Evolutionary conservation across 2,797 vertebrate species (phyloP).

Genomic region (Galaxias olidus): DNA sequence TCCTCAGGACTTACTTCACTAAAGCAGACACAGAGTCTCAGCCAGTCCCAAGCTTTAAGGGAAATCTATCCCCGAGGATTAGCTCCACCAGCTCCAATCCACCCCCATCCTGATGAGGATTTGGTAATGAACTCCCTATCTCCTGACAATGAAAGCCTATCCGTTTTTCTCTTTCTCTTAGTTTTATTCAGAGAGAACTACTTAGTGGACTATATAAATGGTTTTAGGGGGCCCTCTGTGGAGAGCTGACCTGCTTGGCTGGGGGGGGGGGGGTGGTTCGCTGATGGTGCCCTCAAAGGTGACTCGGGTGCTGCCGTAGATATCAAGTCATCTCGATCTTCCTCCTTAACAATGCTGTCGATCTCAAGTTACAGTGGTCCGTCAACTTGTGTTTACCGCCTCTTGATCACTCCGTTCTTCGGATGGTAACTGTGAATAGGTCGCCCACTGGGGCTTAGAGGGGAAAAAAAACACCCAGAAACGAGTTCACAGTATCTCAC

Average conservation of each 20-base stretch:
- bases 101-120: slow-evolving; percentile 1
- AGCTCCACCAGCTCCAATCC: slow-evolving; percentile 5
- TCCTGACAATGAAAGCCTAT: not conserved
- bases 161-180: not conserved
- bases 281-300: not conserved
- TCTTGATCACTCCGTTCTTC: not conserved
- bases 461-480: too few relatives aligned
- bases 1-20: not conserved
- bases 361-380: slow-evolving; percentile 12
- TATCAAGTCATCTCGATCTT: not conserved
- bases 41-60: slow-evolving; percentile 10
- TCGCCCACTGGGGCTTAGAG: not conserved
- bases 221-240: not conserved
- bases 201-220: not conserved
- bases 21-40: slow-evolving; percentile 6
- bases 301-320: not conserved
- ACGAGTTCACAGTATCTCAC: not conserved
- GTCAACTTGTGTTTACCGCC: not conserved
- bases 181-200: not conserved
- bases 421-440: not conserved
- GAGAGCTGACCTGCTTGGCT: not conserved
- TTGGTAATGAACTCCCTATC: slow-evolving; percentile 11
- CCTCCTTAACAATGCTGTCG: not conserved
- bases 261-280: not conserved
- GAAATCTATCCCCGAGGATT: slow-evolving; percentile 28